Evolutionary conservation across 2,113 vertebrate genomes (phyloP).

Genomic region (Protobothrops mucrosquamatus): DNA sequence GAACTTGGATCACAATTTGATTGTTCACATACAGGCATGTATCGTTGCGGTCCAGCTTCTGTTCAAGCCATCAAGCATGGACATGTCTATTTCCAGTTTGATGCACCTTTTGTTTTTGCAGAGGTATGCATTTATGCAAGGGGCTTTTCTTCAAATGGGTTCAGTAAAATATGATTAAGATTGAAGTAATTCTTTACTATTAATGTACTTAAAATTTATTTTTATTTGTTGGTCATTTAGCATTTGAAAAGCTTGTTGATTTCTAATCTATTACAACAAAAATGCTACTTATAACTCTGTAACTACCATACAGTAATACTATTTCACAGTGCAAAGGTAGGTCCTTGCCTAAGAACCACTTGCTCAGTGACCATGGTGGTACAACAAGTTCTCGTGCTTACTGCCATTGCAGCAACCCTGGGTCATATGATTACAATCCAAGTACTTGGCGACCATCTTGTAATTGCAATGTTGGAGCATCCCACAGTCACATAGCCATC

Average conservation of each 20-base stretch:
- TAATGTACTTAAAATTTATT: neutral
- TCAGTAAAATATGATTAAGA: neutral
- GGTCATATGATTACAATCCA: neutral
- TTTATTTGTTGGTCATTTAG: neutral
- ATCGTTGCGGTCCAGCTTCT: conserved; percentile 91
- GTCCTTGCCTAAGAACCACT: neutral
- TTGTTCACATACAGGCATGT: conserved; percentile 78
- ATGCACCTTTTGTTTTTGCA: conserved; percentile 89
- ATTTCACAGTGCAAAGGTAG: neutral
- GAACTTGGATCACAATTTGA: neutral
- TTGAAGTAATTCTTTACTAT: neutral
- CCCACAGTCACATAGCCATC: neutral
- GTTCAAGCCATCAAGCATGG: conserved; percentile 93
- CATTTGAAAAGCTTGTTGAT: neutral
- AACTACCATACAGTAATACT: neutral
- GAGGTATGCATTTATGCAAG: conserved; percentile 73
- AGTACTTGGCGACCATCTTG: neutral
- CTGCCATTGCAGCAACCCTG: neutral
- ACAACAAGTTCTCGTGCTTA: neutral
- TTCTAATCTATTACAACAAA: neutral
- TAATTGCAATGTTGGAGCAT: neutral
- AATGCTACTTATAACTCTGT: neutral
- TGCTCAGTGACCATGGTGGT: neutral
- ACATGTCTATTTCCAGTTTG: conserved; percentile 87
- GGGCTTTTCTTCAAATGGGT: neutral